Percentiles rank a stretch among this genome's conserved stretches.
These are phyloP conservation scores for Coelopa frigida DNA, from an alignment of 1,140 invertebrate genomes.

Conservation along the genomic window DNA sequence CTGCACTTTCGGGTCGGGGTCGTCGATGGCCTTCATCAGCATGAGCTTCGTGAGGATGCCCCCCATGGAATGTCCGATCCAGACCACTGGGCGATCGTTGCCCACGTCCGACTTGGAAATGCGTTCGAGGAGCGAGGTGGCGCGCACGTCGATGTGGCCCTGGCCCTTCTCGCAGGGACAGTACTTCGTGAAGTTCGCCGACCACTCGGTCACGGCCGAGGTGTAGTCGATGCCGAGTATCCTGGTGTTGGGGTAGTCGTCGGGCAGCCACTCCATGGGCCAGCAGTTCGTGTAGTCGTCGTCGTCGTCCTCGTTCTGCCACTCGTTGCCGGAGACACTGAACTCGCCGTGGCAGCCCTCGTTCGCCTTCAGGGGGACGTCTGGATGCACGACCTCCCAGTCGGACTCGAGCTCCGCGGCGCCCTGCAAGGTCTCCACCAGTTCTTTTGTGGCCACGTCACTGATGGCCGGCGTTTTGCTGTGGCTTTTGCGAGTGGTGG, in stretches of 20 bases:
- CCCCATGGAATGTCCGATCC: conserved; percentile 78
- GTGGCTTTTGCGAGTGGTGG: conserved; percentile 4
- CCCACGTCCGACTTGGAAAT: conserved; percentile 60
- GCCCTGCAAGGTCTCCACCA: conserved; percentile 32
- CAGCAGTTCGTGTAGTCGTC: conserved; percentile 58
- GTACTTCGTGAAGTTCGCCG: conserved; percentile 38
- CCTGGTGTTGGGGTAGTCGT: conserved; percentile 50
- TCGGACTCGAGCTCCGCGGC: conserved; percentile 34
- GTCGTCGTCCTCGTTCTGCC: conserved; percentile 32
- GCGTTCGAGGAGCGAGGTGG: conserved; percentile 55
- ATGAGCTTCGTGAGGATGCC: conserved; percentile 71
- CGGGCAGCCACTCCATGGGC: conserved; percentile 71
- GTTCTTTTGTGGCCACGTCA: conserved; percentile 38
- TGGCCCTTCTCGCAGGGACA: conserved; percentile 47
- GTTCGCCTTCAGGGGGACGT: conserved; percentile 31
- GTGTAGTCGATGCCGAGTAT: conserved; percentile 44
- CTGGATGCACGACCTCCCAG: conserved; percentile 43
- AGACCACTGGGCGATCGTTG: conserved; percentile 57
- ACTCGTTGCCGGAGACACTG: conserved; percentile 37
- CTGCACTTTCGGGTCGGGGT: conserved; percentile 47
- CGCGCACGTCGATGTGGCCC: conserved; percentile 52
- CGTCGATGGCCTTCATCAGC: conserved; percentile 52
- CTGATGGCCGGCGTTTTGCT: conserved; percentile 30
- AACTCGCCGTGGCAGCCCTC: conserved; percentile 29
- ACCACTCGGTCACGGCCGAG: conserved; percentile 42